A percentile compares a stretch with the other conserved stretches of the same genome.
These are phyloP conservation scores for Eulithis prunata DNA, from an alignment of 2,888 invertebrate genomes.

Conservation along the genomic window DNA sequence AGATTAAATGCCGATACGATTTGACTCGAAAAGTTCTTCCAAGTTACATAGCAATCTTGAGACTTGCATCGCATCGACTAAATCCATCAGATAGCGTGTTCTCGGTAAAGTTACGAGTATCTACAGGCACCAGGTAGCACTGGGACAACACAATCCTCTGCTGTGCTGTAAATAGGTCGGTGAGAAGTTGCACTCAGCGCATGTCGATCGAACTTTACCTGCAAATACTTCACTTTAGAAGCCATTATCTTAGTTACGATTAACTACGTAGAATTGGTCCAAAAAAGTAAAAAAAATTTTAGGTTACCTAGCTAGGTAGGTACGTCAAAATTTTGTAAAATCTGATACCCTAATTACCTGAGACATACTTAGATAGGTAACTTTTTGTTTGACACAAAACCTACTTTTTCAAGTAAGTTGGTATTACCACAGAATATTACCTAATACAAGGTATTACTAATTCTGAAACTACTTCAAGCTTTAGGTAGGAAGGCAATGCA, in stretches of 20 bases:
- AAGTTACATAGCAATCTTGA: constrained; percentile 30
- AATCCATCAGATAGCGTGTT: constrained; percentile 51
- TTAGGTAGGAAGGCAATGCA: too few relatives aligned
- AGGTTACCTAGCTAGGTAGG: too few relatives aligned
- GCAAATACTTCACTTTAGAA: constrained; percentile 27
- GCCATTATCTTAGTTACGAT: background rate
- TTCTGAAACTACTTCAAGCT: too few relatives aligned
- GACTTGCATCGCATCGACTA: constrained; percentile 45
- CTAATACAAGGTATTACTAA: too few relatives aligned
- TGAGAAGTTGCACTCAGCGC: constrained; percentile 53
- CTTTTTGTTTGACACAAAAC: too few relatives aligned
- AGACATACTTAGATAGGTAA: too few relatives aligned
- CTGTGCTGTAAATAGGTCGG: constrained; percentile 60
- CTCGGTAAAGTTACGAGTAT: constrained; percentile 51
- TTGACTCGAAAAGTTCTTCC: constrained; percentile 14
- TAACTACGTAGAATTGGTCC: background rate
- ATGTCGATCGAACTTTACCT: constrained; percentile 49
- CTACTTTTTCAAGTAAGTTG: too few relatives aligned
- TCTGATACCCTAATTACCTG: too few relatives aligned
- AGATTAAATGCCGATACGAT: constrained; percentile 1
- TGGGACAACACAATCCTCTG: constrained; percentile 45
- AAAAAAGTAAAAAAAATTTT: too few relatives aligned
- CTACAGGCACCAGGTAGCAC: constrained; percentile 39
- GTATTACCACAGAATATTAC: too few relatives aligned
- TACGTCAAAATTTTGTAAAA: too few relatives aligned